Evolutionary conservation across 2,113 vertebrate genomes (phyloP), one percentile per base, ranked within the genome.

Genomic region (Forbesichthys agassizii): DNA sequence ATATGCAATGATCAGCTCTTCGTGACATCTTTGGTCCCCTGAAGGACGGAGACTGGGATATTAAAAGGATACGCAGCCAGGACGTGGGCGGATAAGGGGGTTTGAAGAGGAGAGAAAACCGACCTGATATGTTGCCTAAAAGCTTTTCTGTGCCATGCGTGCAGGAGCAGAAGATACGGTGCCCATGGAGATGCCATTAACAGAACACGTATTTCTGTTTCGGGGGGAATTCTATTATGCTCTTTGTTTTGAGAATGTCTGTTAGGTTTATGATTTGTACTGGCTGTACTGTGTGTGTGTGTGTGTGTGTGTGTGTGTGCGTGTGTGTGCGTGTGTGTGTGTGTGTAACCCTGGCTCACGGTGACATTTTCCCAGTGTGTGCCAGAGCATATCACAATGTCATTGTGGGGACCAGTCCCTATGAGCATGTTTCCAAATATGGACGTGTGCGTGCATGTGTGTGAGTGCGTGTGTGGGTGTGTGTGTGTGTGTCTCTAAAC

Each of bases 11-110:
- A 52, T 0, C 3, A 52, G 49, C 13, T 11, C 11, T 52, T 52
- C 1, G 10, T 14, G 13, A 52, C 49, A 52, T 52, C 11, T 52
- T 14, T 52, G 66, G 4, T 63, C 16, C 27, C 2, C 8, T 64
- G 67, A 74, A 74, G 67, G 68, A 86, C 72, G 62, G 67, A 64
- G 61, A 53, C 33, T 55, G 52, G 48, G 74, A 74, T 68, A 78
- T 63, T 67, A 59, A 75, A 81, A 73, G 74, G 66, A 80, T 55
- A 4, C 60, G 7, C 42, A 66, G 58, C 75, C 70, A 81, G 81
- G 72, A 63, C 46, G 51, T 47, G 68, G 33, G 72, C 47, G 33
- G 36, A 42, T 9, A 12, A 11, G 9, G 49, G 49, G 49, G 5
- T 52, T 14, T 11, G 62, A 66, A n/a, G 36, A 4, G 52, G n/a